Percentiles rank a stretch among this genome's conserved stretches.
Conservation (phyloP, 2,888 invertebrate species). For the Odontomyia ornata region DNA sequence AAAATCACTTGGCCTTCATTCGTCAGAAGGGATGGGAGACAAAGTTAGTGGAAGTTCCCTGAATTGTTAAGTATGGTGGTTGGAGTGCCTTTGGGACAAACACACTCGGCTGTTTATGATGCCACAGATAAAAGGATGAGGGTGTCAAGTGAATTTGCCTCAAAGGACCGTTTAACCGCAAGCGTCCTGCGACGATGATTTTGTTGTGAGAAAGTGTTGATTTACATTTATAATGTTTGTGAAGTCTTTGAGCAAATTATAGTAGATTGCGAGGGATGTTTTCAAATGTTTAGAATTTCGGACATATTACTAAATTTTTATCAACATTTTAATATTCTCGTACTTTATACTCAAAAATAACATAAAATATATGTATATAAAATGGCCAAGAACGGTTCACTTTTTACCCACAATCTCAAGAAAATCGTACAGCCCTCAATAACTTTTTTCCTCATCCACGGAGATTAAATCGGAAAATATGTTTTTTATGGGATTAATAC, state of each 20-base stretch:
- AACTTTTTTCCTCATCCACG: not conserved
- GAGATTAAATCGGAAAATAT: slow-evolving; percentile 37
- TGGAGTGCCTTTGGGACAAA: slow-evolving; percentile 22
- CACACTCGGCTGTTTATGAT: slow-evolving; percentile 28
- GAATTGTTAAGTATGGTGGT: slow-evolving; percentile 4
- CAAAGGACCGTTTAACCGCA: slow-evolving; percentile 44
- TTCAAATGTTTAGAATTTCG: no score
- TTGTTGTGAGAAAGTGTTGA: not conserved
- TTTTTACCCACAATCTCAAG: not conserved
- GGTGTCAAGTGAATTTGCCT: slow-evolving; percentile 49
- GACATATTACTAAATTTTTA: not conserved
- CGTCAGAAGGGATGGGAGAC: not conserved
- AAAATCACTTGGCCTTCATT: slow-evolving; percentile 33
- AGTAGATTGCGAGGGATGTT: no score
- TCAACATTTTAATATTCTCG: no score
- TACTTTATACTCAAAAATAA: not conserved
- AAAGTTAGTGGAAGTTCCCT: not conserved
- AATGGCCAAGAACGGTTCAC: no score
- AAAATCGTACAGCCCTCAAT: not conserved
- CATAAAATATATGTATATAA: no score
- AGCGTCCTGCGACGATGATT: not conserved
- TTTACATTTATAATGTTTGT: slow-evolving; percentile 10
- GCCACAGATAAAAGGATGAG: slow-evolving; percentile 42
- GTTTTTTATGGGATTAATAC: slow-evolving; percentile 38
- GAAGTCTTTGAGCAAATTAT: not conserved